Conservation (phyloP, 2,888 invertebrate species). For the Azorinus chamasolen region DNA sequence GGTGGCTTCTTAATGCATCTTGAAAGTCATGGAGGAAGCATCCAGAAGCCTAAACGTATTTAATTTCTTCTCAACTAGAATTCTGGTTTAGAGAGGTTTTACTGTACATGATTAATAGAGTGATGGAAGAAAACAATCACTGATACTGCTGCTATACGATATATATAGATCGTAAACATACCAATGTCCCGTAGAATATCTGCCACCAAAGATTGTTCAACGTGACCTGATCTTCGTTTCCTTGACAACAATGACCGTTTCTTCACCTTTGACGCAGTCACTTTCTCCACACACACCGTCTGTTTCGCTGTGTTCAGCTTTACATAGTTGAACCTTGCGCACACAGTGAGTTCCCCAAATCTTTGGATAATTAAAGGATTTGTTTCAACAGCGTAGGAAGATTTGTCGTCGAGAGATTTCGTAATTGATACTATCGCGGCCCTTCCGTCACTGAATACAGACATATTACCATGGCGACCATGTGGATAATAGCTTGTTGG, state of each 20-base stretch:
- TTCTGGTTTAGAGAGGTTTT: too few species aligned
- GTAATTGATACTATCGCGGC: constrained; percentile 57
- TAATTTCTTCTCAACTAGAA: too few species aligned
- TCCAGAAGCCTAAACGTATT: too few species aligned
- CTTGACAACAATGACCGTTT: constrained; percentile 59
- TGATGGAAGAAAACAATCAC: too few species aligned
- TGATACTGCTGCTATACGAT: too few species aligned
- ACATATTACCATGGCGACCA: constrained; percentile 61
- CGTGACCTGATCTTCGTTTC: constrained; percentile 55
- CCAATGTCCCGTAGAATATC: constrained; percentile 37
- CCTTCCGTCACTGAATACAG: constrained; percentile 67
- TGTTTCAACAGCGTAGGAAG: background rate
- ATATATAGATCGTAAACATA: too few species aligned
- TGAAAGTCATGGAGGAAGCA: too few species aligned
- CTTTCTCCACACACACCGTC: constrained; percentile 37
- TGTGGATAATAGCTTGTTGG: constrained; percentile 57
- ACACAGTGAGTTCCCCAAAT: constrained; percentile 63
- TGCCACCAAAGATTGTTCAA: constrained; percentile 46
- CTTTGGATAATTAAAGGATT: constrained; percentile 28
- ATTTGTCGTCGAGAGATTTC: constrained; percentile 6
- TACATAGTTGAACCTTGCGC: constrained; percentile 55
- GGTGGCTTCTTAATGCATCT: too few species aligned
- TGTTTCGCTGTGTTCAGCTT: constrained; percentile 1
- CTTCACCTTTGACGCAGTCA: constrained; percentile 7
- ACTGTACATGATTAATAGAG: too few species aligned